Conservation (phyloP, 2,113 vertebrate species). For the Microcebus lehilahytsara region DNA sequence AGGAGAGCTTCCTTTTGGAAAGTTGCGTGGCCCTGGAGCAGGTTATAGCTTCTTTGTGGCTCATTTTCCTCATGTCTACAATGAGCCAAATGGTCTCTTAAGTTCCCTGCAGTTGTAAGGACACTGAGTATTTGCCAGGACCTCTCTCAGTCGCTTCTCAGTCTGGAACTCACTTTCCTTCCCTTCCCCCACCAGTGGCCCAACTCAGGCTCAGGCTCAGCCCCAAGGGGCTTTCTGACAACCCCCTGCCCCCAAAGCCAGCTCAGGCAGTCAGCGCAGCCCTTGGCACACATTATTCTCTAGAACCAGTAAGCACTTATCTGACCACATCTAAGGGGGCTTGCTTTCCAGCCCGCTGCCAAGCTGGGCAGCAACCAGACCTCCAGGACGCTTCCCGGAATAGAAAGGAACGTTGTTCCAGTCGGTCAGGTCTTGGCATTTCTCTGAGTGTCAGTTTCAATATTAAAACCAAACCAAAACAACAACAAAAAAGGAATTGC, state of each 20-base stretch:
- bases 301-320: rapidly evolving
- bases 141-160: neutral
- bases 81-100: neutral
- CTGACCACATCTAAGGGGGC: neutral
- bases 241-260: rapidly evolving
- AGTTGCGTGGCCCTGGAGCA: neutral
- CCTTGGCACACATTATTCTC: neutral
- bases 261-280: neutral
- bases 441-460: neutral
- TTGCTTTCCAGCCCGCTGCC: neutral
- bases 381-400: neutral
- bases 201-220: neutral
- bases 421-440: neutral
- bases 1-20: neutral
- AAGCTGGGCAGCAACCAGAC: neutral
- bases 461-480: neutral
- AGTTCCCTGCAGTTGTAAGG: neutral
- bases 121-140: neutral
- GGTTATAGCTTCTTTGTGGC: no score
- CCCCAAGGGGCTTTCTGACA: neutral
- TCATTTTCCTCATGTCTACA: neutral
- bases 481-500: neutral
- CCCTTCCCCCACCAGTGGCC: neutral
- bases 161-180: neutral
- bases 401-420: neutral